Percentiles rank a stretch among this genome's conserved stretches.
These are phyloP conservation scores for Eupithecia centaureata DNA, from an alignment of 2,888 invertebrate species.

Conservation along the genomic window DNA sequence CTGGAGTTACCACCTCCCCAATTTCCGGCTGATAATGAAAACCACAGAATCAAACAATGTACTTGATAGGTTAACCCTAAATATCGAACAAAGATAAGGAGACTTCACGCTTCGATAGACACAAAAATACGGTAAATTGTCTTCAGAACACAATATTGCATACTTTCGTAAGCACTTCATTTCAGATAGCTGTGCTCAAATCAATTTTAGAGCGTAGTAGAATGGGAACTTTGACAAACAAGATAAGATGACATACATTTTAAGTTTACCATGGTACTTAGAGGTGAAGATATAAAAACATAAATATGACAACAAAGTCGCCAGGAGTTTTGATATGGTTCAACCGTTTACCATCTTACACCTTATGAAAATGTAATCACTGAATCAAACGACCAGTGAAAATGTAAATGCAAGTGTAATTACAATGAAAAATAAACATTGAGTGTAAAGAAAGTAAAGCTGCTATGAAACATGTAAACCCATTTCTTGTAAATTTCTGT, in stretches of 20 bases:
- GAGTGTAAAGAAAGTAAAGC: not conserved
- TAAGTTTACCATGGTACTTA: conserved; percentile 9
- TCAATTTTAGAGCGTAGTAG: not conserved
- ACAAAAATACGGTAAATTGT: not conserved
- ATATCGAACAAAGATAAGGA: not conserved
- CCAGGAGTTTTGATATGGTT: not conserved
- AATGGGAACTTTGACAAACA: conserved; percentile 10
- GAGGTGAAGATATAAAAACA: not conserved
- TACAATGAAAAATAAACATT: not conserved
- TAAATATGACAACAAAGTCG: not conserved
- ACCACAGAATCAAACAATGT: conserved; percentile 35
- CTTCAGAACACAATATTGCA: conserved; percentile 6
- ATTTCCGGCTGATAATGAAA: conserved; percentile 73
- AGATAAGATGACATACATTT: conserved; percentile 17
- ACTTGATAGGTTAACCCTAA: conserved; percentile 25
- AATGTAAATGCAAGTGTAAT: not conserved
- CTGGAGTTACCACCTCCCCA: conserved; percentile 79
- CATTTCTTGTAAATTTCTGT: not conserved
- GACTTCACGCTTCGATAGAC: not conserved
- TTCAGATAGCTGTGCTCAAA: not conserved
- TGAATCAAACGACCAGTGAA: not conserved
- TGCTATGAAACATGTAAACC: not conserved
- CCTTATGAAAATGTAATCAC: not conserved
- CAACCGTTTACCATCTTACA: not conserved
- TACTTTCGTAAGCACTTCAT: not conserved